Evolutionary conservation across 2,113 vertebrate genomes (phyloP), one percentile per base, ranked within the genome.

Genomic region (Bufo gargarizans): DNA sequence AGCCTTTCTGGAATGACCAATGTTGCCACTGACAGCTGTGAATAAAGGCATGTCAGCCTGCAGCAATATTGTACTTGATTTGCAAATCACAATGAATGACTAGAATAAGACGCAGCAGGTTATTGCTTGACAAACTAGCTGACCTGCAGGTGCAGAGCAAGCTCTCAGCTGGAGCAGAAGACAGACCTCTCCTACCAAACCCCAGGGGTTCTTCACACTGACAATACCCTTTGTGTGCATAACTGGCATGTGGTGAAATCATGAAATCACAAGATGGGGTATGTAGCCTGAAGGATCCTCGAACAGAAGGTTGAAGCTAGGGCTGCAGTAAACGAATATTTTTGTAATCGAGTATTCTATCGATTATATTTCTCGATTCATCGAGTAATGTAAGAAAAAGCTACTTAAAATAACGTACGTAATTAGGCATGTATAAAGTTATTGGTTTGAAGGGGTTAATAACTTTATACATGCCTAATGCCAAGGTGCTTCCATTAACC

Each of bases 211-310:
- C 71, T 74, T 16, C 45, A 47, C 6, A 12, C 69, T 43, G 69
- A 72, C 69, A 72, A 72, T 47, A 74, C 71, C 45, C 71, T 47
- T 74, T 74, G 71, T 74, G 33, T 47, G 69, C 33, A 72, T 72
- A 72, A 45, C 69, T 45, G 43, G 43, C 71, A 74, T 17, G 71
- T 74, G 71, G 71, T 6, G 45, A 71, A 4, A 71, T 13, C 69
- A 71, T 71, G 3, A 43, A 69, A 43, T 71, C 22, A 14, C 69
- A 71, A 71, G 69, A 16, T 71, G 11, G 69, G 22, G 11, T 1
- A 4, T 9, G 11, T 17, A 19, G 13, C 43, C 71, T 14, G 49
- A 3, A 74, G 71, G 6, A 74, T 47, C 71, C 69, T 43, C 16
- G 0, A 71, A 22, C 3, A 71, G 33, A 0, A 45, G 65, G n/a